Conservation (phyloP, 64 coral and sea anemone genomes). For the Platygyra sinensis region DNA sequence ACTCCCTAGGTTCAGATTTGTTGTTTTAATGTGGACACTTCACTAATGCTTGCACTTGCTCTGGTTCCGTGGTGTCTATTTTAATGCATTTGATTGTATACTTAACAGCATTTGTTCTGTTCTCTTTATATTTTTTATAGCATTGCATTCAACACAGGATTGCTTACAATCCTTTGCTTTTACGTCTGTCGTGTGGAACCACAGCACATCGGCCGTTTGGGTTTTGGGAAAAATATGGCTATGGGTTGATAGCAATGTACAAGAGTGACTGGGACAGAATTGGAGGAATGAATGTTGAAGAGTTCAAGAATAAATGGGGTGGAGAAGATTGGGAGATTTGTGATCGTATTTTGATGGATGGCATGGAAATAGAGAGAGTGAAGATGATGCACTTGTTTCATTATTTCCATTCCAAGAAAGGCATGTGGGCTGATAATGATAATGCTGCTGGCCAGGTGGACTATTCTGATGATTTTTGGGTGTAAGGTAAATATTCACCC, state of each 20-base stretch:
- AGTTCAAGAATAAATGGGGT: conserved; percentile 71
- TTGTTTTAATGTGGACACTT: too few relatives aligned
- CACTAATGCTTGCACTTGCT: too few relatives aligned
- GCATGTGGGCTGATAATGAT: conserved; percentile 61
- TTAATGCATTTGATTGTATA: neutral
- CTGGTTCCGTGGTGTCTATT: too few relatives aligned
- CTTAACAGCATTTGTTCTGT: neutral
- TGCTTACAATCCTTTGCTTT: conserved; percentile 48
- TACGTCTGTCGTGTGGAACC: conserved; percentile 50
- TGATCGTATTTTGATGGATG: conserved; percentile 61
- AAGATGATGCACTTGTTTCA: conserved; percentile 75
- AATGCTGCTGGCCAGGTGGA: neutral
- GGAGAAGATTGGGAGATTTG: conserved; percentile 91
- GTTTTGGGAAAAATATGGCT: conserved; percentile 45
- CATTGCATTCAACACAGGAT: conserved; percentile 55
- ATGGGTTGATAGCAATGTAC: conserved; percentile 55
- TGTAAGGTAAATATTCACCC: neutral
- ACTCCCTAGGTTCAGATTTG: too few relatives aligned
- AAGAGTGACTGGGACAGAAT: conserved; percentile 80
- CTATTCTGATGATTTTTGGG: neutral
- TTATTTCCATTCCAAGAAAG: conserved; percentile 79
- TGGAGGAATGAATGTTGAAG: conserved; percentile 73
- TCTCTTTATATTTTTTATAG: conserved; percentile 1
- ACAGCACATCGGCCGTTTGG: conserved; percentile 25
- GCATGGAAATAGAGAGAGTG: conserved; percentile 57